Evolutionary conservation across 2,888 invertebrate genomes (phyloP), one percentile per base, ranked within the genome.

Genomic region (Encarsia formosa): DNA sequence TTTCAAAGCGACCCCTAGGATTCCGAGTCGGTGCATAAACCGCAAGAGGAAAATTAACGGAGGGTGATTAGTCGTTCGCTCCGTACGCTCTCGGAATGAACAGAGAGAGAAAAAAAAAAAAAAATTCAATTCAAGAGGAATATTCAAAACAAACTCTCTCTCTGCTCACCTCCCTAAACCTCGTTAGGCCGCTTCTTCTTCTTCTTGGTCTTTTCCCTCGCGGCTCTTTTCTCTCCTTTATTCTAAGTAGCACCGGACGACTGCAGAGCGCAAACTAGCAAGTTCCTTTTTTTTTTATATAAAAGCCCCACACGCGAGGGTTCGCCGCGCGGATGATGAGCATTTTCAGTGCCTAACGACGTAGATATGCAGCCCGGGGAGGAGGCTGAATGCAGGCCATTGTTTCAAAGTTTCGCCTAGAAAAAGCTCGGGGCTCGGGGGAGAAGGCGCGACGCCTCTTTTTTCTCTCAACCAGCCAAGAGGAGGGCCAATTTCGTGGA

Each of bases 261-360:
- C 18, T 18, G 49, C 19, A 34, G 50, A 40, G n/a, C n/a, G 39
- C 29, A 44, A 39, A 34, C 22, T 52, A 42, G 42, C 37, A 34
- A 42, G n/a, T 39, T 13, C 20, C 19, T 37, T 20, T 3, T n/a
- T 26, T n/a, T 15, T n/a, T n/a, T n/a, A n/a, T n/a, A 49, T 39
- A 49, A 45, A 16, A 47, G 34, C 45, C 52, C 11, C 24, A 23
- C 45, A 43, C 52, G 61, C n/a, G n/a, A n/a, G n/a, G n/a, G n/a
- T n/a, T n/a, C 59, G 58, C 61, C 63, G 49, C 22, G 22, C 31
- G 49, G 53, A 60, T 61, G 60, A 61, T 62, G 60, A 56, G 56
- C 52, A 63, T 65, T 67, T 66, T 63, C 55, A 48, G 50, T 52
- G 58, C 52, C 54, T 63, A 64, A 64, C 60, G 59, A 59, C 53